Percentiles rank a stretch among this genome's conserved stretches.
These are phyloP conservation scores for Manacus vitellinus DNA, from an alignment of 2,113 vertebrate species.

Conservation along the genomic window DNA sequence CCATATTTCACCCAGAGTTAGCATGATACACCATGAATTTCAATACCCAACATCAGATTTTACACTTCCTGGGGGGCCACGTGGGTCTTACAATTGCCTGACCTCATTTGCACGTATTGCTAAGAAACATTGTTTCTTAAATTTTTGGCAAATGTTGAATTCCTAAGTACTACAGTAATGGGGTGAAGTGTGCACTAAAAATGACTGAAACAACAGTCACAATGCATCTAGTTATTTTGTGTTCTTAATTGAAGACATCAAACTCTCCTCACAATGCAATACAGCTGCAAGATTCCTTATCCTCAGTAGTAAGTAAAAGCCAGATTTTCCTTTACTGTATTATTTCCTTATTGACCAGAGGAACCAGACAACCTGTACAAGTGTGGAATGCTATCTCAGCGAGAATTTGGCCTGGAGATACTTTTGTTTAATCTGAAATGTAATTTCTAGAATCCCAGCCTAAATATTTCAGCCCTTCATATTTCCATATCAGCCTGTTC, in stretches of 20 bases:
- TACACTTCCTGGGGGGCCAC: accelerated
- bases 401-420: background rate
- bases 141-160: background rate
- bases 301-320: background rate
- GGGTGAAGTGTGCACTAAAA: background rate
- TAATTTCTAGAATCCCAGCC: background rate
- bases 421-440: background rate
- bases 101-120: background rate
- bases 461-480: background rate
- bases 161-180: background rate
- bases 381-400: background rate
- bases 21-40: background rate
- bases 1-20: background rate
- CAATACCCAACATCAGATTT: background rate
- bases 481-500: background rate
- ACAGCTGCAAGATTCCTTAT: background rate
- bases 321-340: background rate
- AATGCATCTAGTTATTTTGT: background rate
- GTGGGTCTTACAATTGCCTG: background rate
- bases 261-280: background rate
- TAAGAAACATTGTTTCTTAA: background rate
- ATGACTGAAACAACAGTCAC: background rate
- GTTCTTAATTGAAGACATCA: background rate
- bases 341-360: background rate
- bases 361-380: background rate